These are phyloP conservation scores for Porites lutea DNA, from an alignment of 64 coral and sea anemone genomes.

Conservation along the genomic window DNA sequence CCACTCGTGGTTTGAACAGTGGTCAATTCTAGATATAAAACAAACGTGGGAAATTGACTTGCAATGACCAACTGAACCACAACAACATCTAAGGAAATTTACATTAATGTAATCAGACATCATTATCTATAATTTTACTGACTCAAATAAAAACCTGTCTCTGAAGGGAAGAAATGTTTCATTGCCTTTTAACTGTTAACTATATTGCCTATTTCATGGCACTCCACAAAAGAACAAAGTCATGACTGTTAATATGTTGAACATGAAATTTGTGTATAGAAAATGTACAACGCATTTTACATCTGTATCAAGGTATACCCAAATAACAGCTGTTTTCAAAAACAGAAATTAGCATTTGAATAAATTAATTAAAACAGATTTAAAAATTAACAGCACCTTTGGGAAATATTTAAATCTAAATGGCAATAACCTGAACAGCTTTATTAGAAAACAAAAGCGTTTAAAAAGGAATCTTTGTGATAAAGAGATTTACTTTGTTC, in stretches of 20 bases:
- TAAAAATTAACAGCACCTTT: background rate
- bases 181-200: background rate
- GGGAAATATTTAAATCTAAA: background rate
- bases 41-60: no score
- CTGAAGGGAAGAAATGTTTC: no score
- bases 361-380: background rate
- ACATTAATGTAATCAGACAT: no score
- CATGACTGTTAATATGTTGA: background rate
- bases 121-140: no score
- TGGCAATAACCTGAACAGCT: background rate
- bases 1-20: no score
- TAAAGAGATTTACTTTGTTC: no score
- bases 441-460: background rate
- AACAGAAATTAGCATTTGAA: conserved; percentile 1
- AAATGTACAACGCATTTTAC: background rate
- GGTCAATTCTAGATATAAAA: no score
- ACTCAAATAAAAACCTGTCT: no score
- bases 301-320: background rate
- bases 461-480: background rate
- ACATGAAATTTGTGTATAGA: background rate
- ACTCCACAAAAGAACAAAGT: background rate
- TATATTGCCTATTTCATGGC: background rate
- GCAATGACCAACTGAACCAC: no score
- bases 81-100: no score
- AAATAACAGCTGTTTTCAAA: background rate